Evolutionary conservation across 23 tunicate species (phyloP), one percentile per base, ranked within the genome.

Genomic region (Halocynthia roretzi): DNA sequence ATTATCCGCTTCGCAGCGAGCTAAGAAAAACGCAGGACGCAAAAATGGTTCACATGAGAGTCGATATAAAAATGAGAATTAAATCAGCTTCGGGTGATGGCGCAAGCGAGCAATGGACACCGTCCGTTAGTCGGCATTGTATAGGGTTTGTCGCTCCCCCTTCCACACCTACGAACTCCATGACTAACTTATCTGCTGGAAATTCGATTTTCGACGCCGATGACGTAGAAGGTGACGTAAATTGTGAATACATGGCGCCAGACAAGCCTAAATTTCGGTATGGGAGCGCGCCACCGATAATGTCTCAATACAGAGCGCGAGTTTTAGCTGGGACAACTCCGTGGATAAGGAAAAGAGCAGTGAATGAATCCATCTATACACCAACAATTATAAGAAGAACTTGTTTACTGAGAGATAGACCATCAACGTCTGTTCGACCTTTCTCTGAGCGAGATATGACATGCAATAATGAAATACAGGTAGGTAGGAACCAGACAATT

Each of bases 61-160:
- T 74, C 6, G 78, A 74, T 56, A 74, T 74, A 8, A 74, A 74
- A 74, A 74, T 74, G 78, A 74, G 52, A 74, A 48, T 74, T 8
- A 15, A 12, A 44, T 64, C 78, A 8, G 64, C 48, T 6, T 44
- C 75, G 11, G 75, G 54, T 15, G 44, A 31, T 9, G 23, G 22
- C 48, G 70, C 70, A 48, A 65, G 48, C n/a, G 48, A 40, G 9
- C 54, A 53, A 19, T 20, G 44, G 11, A 70, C 54, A 70, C 8
- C 55, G n/a, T 9, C 54, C 55, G 0, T 11, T 0, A 70, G n/a
- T n/a, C 54, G 55, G 9, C 10, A 9, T 10, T 9, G 54, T 19
- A 19, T 22, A 44, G 78, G 78, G 22, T 52, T 64, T 21, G 21
- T 74, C 31, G 78, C 78, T 8, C 78, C 78, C 40, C 78, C 78